Percentiles rank a stretch among this genome's conserved stretches.
Conservation (phyloP, 2,888 invertebrate genomes). For the Agrochola litura region DNA sequence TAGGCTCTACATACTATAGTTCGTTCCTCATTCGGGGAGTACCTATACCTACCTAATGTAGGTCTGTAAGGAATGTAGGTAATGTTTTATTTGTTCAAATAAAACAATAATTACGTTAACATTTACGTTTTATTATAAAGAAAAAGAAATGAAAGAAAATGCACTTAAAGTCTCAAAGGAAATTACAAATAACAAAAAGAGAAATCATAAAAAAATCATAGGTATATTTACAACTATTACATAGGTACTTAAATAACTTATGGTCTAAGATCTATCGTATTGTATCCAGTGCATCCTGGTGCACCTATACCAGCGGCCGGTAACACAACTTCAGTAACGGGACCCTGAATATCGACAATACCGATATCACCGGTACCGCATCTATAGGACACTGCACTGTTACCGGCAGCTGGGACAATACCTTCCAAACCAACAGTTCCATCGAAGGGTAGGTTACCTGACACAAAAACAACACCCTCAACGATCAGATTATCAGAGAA, state of each 20-base stretch:
- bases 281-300: slow-evolving; percentile 15
- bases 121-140: background rate
- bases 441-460: slow-evolving; percentile 72
- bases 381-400: slow-evolving; percentile 63
- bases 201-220: background rate
- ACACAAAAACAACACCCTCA: slow-evolving; percentile 70
- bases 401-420: slow-evolving; percentile 67
- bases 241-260: slow-evolving; percentile 13
- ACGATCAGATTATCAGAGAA: slow-evolving; percentile 72
- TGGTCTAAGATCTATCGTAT: slow-evolving; percentile 11
- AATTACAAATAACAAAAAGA: slow-evolving; percentile 18
- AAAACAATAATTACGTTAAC: slow-evolving; percentile 8
- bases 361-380: slow-evolving; percentile 51
- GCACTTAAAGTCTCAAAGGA: background rate
- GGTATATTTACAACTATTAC: slow-evolving; percentile 27
- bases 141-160: background rate
- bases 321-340: slow-evolving; percentile 19
- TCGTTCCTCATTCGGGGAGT: too few relatives aligned
- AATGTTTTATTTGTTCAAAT: background rate
- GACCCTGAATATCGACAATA: slow-evolving; percentile 27
- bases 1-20: too few relatives aligned
- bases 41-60: too few relatives aligned
- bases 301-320: background rate
- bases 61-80: too few relatives aligned
- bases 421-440: slow-evolving; percentile 74